Percentiles rank a stretch among this genome's conserved stretches.
Evolutionary conservation across 2,888 invertebrate species (phyloP).

Genomic region (Graphium colonna): DNA sequence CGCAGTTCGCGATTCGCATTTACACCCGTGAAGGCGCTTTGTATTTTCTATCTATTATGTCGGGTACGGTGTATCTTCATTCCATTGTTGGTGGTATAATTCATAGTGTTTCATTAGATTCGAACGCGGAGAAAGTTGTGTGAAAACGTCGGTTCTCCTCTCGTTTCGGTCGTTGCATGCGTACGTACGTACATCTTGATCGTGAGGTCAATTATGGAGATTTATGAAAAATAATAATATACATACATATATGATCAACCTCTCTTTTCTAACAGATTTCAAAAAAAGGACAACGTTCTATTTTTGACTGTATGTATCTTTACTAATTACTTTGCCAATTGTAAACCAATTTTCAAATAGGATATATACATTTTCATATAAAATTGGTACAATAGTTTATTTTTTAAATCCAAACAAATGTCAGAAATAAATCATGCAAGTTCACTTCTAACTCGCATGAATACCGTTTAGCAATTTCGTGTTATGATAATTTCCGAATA

Average conservation of each 20-base stretch:
- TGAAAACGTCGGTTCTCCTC: conserved; percentile 16
- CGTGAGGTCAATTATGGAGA: conserved; percentile 20
- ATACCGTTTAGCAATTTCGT: no score
- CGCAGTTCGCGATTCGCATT: conserved; percentile 33
- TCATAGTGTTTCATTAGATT: conserved; percentile 28
- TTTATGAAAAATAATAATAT: not conserved
- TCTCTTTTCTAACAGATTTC: no score
- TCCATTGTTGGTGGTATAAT: conserved; percentile 31
- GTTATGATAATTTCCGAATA: no score
- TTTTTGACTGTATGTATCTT: no score
- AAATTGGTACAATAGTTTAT: no score
- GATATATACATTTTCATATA: no score
- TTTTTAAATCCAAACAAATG: no score
- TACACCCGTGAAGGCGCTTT: conserved; percentile 38
- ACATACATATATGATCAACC: not conserved
- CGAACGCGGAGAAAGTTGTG: conserved; percentile 17
- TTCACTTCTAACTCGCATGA: no score
- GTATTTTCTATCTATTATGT: conserved; percentile 45
- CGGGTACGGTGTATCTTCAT: conserved; percentile 28
- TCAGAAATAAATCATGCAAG: no score
- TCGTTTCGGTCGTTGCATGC: conserved; percentile 23
- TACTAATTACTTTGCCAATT: no score
- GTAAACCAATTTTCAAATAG: no score
- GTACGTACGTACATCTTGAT: conserved; percentile 12
- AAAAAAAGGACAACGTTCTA: no score